phyloP scores from a whole-genome alignment of 2,888 invertebrate species.

The Neoaliturus tenellus region DNA sequence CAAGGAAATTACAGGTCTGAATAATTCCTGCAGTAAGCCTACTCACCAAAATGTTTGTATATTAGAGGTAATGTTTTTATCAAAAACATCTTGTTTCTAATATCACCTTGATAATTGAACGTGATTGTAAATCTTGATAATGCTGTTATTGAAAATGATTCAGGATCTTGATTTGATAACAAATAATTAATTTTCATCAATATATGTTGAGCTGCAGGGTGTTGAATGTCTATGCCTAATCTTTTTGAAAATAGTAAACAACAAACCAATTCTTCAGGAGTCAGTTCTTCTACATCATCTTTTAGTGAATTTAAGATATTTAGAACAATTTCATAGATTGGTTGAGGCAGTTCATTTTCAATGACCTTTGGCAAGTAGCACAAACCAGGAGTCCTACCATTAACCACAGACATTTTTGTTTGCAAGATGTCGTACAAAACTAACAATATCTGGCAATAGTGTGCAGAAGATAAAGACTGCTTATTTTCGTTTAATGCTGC shows the following conservation, averaged over 20 bases:
- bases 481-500: not conserved
- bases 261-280: slow-evolving; percentile 8
- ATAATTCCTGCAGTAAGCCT: too few relatives aligned
- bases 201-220: not conserved
- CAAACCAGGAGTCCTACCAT: not conserved
- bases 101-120: not conserved
- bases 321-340: not conserved
- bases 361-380: not conserved
- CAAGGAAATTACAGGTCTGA: too few relatives aligned
- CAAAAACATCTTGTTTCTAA: slow-evolving; percentile 12
- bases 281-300: not conserved
- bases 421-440: not conserved
- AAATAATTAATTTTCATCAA: not conserved
- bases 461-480: not conserved
- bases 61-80: slow-evolving; percentile 21
- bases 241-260: slow-evolving; percentile 18
- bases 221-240: not conserved
- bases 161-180: not conserved
- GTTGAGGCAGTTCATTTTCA: not conserved
- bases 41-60: slow-evolving; percentile 35
- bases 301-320: not conserved
- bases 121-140: slow-evolving; percentile 28
- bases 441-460: slow-evolving; percentile 20
- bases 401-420: not conserved
- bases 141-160: not conserved